phyloP scores from a whole-genome alignment of 2,113 vertebrate genomes.

The Tetrax tetrax region DNA sequence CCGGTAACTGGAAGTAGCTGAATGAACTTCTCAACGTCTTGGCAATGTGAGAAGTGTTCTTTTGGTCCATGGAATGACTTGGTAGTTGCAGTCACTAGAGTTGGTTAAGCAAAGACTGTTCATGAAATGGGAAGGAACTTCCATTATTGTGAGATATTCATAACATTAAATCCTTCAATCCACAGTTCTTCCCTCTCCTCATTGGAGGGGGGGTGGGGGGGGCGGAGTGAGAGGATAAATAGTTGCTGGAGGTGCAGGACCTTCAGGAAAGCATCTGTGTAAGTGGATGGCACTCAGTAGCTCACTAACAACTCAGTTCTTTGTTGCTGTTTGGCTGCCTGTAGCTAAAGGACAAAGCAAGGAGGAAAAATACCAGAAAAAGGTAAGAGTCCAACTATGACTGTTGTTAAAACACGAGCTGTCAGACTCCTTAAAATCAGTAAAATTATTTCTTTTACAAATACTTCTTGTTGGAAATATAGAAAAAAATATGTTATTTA shows the following conservation, averaged over 20 bases:
- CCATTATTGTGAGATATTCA: background rate
- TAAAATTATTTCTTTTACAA: background rate
- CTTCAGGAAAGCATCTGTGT: background rate
- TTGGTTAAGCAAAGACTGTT: background rate
- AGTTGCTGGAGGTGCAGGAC: background rate
- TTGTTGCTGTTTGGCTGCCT: background rate
- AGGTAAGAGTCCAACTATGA: background rate
- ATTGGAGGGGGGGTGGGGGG: too few relatives aligned
- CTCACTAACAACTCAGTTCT: background rate
- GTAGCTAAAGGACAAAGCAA: background rate
- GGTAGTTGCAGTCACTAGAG: background rate
- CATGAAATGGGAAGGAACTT: background rate
- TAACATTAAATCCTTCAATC: background rate
- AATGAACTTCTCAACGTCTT: background rate
- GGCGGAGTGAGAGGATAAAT: too few relatives aligned
- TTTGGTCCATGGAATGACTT: background rate
- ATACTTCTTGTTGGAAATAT: background rate
- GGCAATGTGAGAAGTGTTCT: background rate
- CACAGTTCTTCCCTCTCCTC: background rate
- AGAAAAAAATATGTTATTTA: background rate
- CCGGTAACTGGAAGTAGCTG: background rate
- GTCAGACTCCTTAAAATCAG: background rate
- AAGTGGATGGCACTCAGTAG: background rate
- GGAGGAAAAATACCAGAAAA: background rate
- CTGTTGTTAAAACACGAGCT: background rate